Evolutionary conservation across 2,113 vertebrate genomes (phyloP), one percentile per base, ranked within the genome.

Genomic region (Leptocoma aspasia): DNA sequence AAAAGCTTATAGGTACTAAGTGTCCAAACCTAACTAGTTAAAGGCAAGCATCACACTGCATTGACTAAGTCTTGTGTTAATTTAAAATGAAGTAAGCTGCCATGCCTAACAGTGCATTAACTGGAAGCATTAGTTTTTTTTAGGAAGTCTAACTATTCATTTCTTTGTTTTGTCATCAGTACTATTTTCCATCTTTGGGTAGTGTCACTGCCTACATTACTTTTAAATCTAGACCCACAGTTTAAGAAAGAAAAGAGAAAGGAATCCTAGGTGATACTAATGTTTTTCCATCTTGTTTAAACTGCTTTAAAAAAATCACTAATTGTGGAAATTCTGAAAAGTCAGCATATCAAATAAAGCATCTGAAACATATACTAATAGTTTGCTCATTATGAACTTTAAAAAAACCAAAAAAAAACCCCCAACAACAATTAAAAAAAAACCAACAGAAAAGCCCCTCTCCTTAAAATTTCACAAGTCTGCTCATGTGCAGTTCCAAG

Each of bases 321-420:
- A 85, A 83, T 19, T 33, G n/a, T 49, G 47, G 47, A 85, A 96
- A 91, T n/a, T 76, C 50, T 66, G 63, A 72, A 21, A 91, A 91
- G 49, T 59, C 52, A 59, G 76, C 7, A 33, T 57, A 86, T 57
- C 90, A 96, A 87, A 89, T 21, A 86, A 89, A 94, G 54, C n/a
- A 89, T 76, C 84, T 77, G 44, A 90, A 95, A 95, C 90, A 95
- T 47, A 89, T 63, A 70, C 81, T 47, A 92, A 54, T 47, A 93
- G 59, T 93, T 96, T 75, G 44, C 30, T 82, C 63, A 35, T 37
- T 27, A 94, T 57, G 63, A 87, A 60, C 68, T 90, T 66, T 3
- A 17, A 73, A 91, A 86, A 69, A 91, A 64, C 30, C 6, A 13
- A 45, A 15, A 53, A 31, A 53, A 50, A 70, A 22, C 15, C 35